Base-by-base conservation (phyloP, 2,113 vertebrate genomes). In the Australoheros scitulus region DNA sequence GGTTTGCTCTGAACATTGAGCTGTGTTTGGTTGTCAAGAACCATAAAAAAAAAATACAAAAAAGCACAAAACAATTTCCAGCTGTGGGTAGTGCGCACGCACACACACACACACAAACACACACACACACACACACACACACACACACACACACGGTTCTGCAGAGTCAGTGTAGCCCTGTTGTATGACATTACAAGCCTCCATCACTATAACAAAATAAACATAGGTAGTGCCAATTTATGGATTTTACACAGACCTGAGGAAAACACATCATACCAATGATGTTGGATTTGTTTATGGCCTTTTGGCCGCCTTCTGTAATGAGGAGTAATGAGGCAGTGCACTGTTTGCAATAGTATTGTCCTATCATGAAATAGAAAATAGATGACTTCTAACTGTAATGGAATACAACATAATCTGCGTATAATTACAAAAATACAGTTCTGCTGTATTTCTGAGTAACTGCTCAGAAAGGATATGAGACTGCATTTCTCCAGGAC, bases 1-100 rank as follows among this genome's bases (percentile, higher is more conserved):
- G 94, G 94, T 91, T 98, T 98, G 22, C 96, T 96, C 94, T 98
- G 97, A 79, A 98, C 94, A 0, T 97, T 97, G 80, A 98, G 96
- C 96, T 97, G 97, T 98, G 93, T 34, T 2, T 9, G 1, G 0
- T 20, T 13, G 94, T 96, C 88, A 97, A 96, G 96, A 95, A 90
- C 4, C 26, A 77, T 4, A 50, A 50, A 50, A 50, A 50, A 50
- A 50, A 34, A 34, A 34, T 34, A 34, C 32, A 43, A 43, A 13
- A 3, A 3, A 11, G 41, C 11, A 68, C 22, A 47, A 26, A 68
- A 38, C 18, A 4, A 47, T 0, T 38, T 10, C 20, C 22, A 3
- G 15, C 41, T 47, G 22, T 70, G 24, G 26, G 2, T 24, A 2
- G 65, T 29, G 29, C 29, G 3, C 29, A 1, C 29, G 3, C 29